phyloP scores from a whole-genome alignment of 1,140 invertebrate genomes.

The Polyergus mexicanus region DNA sequence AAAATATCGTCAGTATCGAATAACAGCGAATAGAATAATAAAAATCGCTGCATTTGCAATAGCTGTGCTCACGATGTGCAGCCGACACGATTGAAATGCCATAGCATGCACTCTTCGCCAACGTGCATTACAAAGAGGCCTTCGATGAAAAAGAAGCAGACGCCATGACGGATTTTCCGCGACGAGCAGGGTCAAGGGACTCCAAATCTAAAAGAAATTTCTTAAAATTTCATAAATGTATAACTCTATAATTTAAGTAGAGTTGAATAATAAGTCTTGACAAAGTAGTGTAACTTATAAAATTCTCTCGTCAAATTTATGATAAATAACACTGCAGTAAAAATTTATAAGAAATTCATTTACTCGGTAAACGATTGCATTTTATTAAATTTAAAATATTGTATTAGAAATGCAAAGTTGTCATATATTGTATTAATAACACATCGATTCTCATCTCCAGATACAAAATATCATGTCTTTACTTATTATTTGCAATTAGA shows the following conservation, averaged over 20 bases:
- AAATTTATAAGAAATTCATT: neutral
- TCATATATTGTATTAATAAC: neutral
- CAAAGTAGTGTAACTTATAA: no score
- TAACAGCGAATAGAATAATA: slow-evolving; percentile 47
- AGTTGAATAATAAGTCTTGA: no score
- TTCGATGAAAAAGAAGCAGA: slow-evolving; percentile 66
- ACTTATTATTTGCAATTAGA: neutral
- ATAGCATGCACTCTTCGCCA: slow-evolving; percentile 64
- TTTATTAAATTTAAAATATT: neutral
- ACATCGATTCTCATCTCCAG: neutral
- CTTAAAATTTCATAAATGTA: neutral
- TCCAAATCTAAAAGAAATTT: neutral
- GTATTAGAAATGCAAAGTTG: no score
- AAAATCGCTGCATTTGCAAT: slow-evolving; percentile 62
- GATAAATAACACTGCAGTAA: neutral
- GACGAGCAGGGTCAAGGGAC: slow-evolving; percentile 63
- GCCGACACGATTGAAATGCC: slow-evolving; percentile 69
- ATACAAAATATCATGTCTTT: neutral
- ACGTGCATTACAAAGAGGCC: slow-evolving; percentile 69
- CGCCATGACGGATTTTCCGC: slow-evolving; percentile 64
- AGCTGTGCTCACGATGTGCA: slow-evolving; percentile 35
- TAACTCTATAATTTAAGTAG: neutral
- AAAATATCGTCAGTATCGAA: slow-evolving; percentile 37
- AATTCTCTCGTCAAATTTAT: neutral
- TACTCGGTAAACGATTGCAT: neutral